Conservation (phyloP, 1,140 invertebrate genomes). For the Lepidostoma basale region DNA sequence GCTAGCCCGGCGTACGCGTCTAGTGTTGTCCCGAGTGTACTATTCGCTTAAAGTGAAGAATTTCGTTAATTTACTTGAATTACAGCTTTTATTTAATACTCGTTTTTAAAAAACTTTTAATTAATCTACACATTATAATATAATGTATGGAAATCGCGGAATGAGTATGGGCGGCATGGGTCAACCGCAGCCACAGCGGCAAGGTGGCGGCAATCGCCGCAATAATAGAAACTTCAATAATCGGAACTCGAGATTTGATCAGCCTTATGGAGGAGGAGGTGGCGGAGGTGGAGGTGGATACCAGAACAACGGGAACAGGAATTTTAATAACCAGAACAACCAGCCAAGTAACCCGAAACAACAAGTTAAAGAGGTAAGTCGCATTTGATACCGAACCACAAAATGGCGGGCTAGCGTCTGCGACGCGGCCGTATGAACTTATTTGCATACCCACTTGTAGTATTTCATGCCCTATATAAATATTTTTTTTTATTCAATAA, state of each 20-base stretch:
- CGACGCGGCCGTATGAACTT: background rate
- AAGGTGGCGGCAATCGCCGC: constrained; percentile 20
- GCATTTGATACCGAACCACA: background rate
- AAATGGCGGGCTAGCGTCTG: constrained; percentile 17
- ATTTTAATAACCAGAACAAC: constrained; percentile 1
- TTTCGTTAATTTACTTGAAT: background rate
- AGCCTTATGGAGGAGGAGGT: constrained; percentile 4
- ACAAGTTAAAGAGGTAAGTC: background rate
- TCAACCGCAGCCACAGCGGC: constrained; percentile 36
- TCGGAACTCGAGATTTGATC: constrained; percentile 21
- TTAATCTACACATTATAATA: constrained; percentile 10
- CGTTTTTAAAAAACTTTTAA: background rate
- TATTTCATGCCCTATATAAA: no score
- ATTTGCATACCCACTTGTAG: background rate
- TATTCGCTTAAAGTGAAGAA: background rate
- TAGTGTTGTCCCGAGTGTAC: background rate
- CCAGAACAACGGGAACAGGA: constrained; percentile 29
- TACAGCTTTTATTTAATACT: background rate
- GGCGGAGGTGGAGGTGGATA: background rate
- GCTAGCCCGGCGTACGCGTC: background rate
- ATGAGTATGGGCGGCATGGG: constrained; percentile 24
- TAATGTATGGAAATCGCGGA: constrained; percentile 30
- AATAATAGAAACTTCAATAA: constrained; percentile 10
- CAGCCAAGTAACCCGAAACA: background rate
- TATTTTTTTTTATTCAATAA: no score